A percentile compares a stretch with the other conserved stretches of the same genome.
phyloP scores from a whole-genome alignment of 1,140 invertebrate genomes.

The Venustaconcha ellipsiformis region DNA sequence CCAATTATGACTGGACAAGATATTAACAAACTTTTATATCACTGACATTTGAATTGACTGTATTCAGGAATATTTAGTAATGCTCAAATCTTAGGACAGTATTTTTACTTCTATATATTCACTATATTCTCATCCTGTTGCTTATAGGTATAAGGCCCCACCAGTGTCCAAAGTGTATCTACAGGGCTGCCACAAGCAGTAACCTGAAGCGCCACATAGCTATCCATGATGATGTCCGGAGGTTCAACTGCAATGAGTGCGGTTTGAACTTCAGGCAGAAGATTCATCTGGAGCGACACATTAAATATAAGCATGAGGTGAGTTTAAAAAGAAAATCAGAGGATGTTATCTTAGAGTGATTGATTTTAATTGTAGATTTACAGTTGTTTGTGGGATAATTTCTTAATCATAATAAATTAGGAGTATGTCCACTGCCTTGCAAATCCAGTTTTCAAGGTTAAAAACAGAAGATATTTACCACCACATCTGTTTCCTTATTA shows the following conservation, averaged over 20 bases:
- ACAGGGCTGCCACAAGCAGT: conserved; percentile 61
- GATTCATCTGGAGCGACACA: conserved; percentile 65
- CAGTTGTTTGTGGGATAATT: too few relatives aligned
- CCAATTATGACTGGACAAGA: too few relatives aligned
- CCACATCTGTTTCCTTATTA: too few relatives aligned
- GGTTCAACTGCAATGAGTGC: conserved; percentile 56
- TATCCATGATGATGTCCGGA: conserved; percentile 59
- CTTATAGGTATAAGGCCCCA: conserved; percentile 52
- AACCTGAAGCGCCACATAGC: conserved; percentile 65
- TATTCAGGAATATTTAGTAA: neutral
- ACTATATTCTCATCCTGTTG: neutral
- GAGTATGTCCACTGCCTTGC: too few relatives aligned
- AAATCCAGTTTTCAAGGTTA: too few relatives aligned
- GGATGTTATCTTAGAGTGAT: too few relatives aligned
- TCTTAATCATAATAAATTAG: too few relatives aligned
- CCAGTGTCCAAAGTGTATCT: conserved; percentile 56
- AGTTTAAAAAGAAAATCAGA: neutral
- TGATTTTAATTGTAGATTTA: too few relatives aligned
- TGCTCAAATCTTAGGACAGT: neutral
- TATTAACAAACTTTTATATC: neutral
- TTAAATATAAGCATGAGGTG: conserved; percentile 67
- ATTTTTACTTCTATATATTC: too few relatives aligned
- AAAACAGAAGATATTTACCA: too few relatives aligned
- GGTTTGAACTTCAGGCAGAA: conserved; percentile 62
- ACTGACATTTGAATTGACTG: neutral